Evolutionary conservation across 2,797 vertebrate genomes (phyloP).

Genomic region (Steatocranus sp.): DNA sequence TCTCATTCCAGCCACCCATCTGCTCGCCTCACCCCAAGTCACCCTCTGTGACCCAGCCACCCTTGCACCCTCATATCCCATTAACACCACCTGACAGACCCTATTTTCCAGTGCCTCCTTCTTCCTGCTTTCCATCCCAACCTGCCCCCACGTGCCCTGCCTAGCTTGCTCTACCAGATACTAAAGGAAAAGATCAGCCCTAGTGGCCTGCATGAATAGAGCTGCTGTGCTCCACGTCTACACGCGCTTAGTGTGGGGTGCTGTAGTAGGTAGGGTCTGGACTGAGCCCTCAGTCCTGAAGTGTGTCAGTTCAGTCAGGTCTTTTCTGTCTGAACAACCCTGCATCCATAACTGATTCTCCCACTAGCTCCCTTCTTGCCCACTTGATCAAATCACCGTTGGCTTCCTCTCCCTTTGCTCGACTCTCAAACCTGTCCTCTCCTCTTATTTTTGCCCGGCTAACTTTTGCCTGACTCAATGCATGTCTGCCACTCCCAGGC

Average conservation of each 20-base stretch:
- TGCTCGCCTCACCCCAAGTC: slow-evolving; percentile 4
- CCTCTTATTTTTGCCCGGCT: slow-evolving; percentile 37
- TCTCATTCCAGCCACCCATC: slow-evolving; percentile 48
- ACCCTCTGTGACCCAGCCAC: neutral
- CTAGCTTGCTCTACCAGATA: slow-evolving; percentile 46
- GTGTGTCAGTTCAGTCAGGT: slow-evolving; percentile 36
- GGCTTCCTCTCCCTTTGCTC: slow-evolving; percentile 26
- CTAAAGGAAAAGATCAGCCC: slow-evolving; percentile 31
- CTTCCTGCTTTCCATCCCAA: slow-evolving; percentile 1
- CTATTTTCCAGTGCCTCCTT: neutral
- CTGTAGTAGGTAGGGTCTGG: slow-evolving; percentile 45
- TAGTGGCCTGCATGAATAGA: slow-evolving; percentile 61
- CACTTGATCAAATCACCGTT: slow-evolving; percentile 12
- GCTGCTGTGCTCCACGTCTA: slow-evolving; percentile 48
- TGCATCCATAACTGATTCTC: slow-evolving; percentile 41
- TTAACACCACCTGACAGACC: slow-evolving; percentile 3
- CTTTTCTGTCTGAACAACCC: slow-evolving; percentile 35
- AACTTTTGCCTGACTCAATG: slow-evolving; percentile 58
- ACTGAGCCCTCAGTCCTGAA: slow-evolving; percentile 14
- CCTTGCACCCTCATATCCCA: neutral
- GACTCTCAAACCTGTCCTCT: neutral
- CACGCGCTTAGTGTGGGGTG: slow-evolving; percentile 44
- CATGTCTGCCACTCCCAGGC: slow-evolving; percentile 66
- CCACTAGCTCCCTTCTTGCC: slow-evolving; percentile 5
- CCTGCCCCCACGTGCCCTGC: slow-evolving; percentile 5